Percentiles rank a stretch among this genome's conserved stretches.
phyloP scores from a whole-genome alignment of 2,888 invertebrate genomes.

The Ganaspis brasiliensis region DNA sequence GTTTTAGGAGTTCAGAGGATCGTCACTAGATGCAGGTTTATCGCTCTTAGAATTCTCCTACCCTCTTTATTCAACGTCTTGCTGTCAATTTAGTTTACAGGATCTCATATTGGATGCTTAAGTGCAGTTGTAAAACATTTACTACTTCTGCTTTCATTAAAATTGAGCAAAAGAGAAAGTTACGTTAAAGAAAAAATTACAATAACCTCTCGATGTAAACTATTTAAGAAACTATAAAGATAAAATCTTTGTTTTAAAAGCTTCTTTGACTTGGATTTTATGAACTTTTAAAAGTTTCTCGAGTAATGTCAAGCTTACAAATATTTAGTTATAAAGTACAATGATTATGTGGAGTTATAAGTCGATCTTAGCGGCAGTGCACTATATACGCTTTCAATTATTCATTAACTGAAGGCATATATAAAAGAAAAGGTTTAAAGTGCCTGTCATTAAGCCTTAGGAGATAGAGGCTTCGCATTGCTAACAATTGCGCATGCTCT shows the following conservation, averaged over 20 bases:
- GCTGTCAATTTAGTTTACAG: conserved; percentile 29
- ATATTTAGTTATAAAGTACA: conserved; percentile 22
- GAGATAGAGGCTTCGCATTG: neutral
- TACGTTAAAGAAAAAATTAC: neutral
- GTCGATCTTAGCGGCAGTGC: conserved; percentile 2
- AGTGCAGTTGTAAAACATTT: conserved; percentile 24
- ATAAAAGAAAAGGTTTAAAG: neutral
- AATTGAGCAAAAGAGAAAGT: neutral
- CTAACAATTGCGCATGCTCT: conserved; percentile 8
- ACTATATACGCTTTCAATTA: conserved; percentile 8
- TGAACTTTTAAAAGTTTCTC: neutral
- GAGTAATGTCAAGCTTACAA: neutral
- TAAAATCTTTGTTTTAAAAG: conserved; percentile 12
- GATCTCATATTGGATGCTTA: neutral
- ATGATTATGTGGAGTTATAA: neutral
- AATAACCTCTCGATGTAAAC: neutral
- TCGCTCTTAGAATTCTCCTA: conserved; percentile 19
- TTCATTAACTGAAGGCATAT: conserved; percentile 20
- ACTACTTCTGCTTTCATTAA: neutral
- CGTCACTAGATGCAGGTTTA: conserved; percentile 31
- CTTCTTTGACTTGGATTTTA: neutral
- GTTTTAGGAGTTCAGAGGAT: conserved; percentile 28
- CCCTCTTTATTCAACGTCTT: conserved; percentile 17
- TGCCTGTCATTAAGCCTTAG: conserved; percentile 22
- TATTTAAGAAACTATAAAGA: conserved; percentile 11